Evolutionary conservation across 2,888 invertebrate genomes (phyloP).

Genomic region (Eilema sororculum): DNA sequence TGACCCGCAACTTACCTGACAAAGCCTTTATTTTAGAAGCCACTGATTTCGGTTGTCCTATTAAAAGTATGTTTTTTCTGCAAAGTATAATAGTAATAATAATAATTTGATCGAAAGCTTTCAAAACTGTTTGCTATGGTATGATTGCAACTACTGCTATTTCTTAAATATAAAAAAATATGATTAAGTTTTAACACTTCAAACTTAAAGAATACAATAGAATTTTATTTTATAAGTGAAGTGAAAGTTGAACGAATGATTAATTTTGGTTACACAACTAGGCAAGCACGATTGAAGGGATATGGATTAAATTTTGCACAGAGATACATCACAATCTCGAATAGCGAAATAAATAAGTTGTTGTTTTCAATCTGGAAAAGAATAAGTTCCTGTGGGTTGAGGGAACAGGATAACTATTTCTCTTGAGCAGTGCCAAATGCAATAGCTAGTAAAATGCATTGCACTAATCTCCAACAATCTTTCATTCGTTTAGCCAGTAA

Average conservation of each 20-base stretch:
- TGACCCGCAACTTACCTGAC: slow-evolving; percentile 4
- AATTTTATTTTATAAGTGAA: too few species aligned
- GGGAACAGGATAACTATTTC: neutral
- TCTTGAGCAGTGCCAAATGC: neutral
- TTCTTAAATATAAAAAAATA: too few species aligned
- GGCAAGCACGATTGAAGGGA: too few species aligned
- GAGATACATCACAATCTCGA: neutral
- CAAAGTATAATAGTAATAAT: neutral
- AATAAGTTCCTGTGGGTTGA: neutral
- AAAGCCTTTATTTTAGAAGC: neutral
- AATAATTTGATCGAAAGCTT: too few species aligned
- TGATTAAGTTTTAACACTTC: too few species aligned
- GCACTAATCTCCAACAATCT: neutral
- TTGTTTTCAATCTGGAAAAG: neutral
- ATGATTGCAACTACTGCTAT: too few species aligned
- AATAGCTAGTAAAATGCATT: neutral
- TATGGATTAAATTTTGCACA: too few species aligned
- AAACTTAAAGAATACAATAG: too few species aligned
- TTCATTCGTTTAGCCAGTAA: neutral
- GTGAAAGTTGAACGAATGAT: too few species aligned
- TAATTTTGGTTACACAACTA: neutral
- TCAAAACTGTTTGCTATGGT: neutral
- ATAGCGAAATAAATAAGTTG: too few species aligned
- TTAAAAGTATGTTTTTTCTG: neutral
- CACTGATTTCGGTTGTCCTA: neutral